Conservation (phyloP, 2,113 vertebrate genomes). For the Platanista minor region DNA sequence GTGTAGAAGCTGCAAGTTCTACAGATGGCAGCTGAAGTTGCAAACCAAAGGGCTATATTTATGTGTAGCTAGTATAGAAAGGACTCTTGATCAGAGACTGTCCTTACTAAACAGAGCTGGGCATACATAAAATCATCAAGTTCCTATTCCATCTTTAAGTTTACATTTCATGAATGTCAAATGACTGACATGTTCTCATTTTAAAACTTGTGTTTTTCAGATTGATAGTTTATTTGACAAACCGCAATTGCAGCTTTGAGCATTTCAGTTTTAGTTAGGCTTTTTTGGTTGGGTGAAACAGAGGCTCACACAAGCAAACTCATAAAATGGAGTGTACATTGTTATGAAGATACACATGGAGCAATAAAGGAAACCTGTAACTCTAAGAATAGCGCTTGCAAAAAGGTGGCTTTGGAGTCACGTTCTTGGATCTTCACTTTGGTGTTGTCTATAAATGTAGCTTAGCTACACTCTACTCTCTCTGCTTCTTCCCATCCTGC, state of each 20-base stretch:
- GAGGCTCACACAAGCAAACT: neutral
- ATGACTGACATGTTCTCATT: neutral
- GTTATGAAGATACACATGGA: neutral
- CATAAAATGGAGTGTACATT: neutral
- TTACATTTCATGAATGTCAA: neutral
- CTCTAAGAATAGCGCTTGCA: neutral
- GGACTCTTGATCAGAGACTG: neutral
- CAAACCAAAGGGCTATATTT: neutral
- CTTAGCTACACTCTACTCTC: neutral
- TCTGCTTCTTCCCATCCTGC: neutral
- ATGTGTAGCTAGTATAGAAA: too few species aligned
- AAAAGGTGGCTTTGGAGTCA: neutral
- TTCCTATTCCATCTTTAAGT: neutral
- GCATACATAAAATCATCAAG: too few species aligned
- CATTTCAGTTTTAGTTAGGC: neutral
- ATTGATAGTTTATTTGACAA: neutral
- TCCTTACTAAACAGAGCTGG: neutral
- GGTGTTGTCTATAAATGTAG: neutral
- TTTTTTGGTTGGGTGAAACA: neutral
- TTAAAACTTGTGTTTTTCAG: neutral
- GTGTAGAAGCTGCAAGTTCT: neutral
- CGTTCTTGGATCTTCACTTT: neutral
- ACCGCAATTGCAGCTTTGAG: neutral
- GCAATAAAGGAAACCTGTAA: neutral
- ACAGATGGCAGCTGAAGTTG: neutral